Percentiles rank a stretch among this genome's conserved stretches.
Conservation (phyloP, 2,888 invertebrate species). For the Drosophila sordidula region DNA sequence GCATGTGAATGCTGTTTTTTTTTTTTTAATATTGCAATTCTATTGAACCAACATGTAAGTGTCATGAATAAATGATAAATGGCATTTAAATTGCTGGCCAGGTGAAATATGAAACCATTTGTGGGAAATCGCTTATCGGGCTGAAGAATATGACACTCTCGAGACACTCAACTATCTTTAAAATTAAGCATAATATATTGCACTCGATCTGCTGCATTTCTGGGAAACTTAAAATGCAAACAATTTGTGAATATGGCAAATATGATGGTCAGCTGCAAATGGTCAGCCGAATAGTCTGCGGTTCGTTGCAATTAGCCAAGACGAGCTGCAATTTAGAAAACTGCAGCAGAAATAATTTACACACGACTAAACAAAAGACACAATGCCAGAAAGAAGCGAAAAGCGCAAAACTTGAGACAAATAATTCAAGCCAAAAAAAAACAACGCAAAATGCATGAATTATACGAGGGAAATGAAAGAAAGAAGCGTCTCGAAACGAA, state of each 20-base stretch:
- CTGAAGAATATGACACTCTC: too few species aligned
- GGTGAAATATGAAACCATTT: not conserved
- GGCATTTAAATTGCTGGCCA: not conserved
- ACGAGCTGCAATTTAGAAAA: conserved; percentile 39
- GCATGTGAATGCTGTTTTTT: not conserved
- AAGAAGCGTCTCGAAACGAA: conserved; percentile 40
- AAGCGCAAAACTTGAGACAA: conserved; percentile 12
- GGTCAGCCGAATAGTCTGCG: conserved; percentile 50
- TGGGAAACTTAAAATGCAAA: not conserved
- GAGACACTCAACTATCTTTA: too few species aligned
- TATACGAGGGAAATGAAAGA: conserved; percentile 24
- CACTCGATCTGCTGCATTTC: not conserved
- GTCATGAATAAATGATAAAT: not conserved
- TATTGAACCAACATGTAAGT: not conserved
- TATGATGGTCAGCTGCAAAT: conserved; percentile 57
- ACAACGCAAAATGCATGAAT: conserved; percentile 21
- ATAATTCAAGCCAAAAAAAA: conserved; percentile 38
- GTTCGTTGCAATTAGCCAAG: conserved; percentile 61
- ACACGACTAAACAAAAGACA: conserved; percentile 53
- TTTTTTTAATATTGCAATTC: not conserved
- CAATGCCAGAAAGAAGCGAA: conserved; percentile 31
- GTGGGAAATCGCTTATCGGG: too few species aligned
- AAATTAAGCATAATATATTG: too few species aligned
- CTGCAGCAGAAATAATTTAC: conserved; percentile 63
- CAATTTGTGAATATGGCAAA: conserved; percentile 26